Base-by-base conservation (phyloP, 2,888 invertebrate species). In the Tetropium fuscum region DNA sequence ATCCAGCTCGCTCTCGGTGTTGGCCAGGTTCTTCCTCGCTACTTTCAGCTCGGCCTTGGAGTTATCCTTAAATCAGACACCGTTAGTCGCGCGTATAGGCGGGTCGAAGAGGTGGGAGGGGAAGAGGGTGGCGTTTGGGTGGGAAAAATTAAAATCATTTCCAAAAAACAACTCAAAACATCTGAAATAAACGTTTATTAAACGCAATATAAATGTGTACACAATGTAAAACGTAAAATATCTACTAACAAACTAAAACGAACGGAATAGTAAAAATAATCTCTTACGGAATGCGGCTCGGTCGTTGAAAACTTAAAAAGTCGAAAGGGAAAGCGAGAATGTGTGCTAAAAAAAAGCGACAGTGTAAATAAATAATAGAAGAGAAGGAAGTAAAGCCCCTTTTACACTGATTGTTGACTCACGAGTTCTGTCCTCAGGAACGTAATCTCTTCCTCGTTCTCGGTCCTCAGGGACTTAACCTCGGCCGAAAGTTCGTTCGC, bases 401-500 rank as follows among this genome's bases (percentile, higher is more conserved):
- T 53, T 61, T 57, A 65, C 53, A 56, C 30, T 49, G 58, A 49
- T 44, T 66, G 54, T 61, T 78, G 84, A 86, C 86, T 86, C 84
- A 86, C 86, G 74, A 84, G 83, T 83, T 86, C 84, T 64, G 83
- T 83, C 72, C 84, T 82, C 55, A 86, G 80, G 73, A 84, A 84
- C 15, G 84, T 70, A 47, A 84, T 80, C 75, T 85, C 84, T 70
- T 86, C 85, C 68, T 87, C 86, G 48, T 81, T 83, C 60, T 84
- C 85, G 38, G 81, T 79, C 4, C 83, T 81, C 44, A 83, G 77
- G 60, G 82, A 81, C 69, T 82, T 84, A 66, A 90, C 83, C 75
- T 91, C 89, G 80, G 86, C 83, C 63, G 88, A 89, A 73, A 92
- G 83, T 73, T 90, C 86, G 75, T 90, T 90, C 71, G 90, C 88